These are phyloP conservation scores for Diachrysia chrysitis DNA, from an alignment of 2,888 invertebrate genomes.

Conservation along the genomic window DNA sequence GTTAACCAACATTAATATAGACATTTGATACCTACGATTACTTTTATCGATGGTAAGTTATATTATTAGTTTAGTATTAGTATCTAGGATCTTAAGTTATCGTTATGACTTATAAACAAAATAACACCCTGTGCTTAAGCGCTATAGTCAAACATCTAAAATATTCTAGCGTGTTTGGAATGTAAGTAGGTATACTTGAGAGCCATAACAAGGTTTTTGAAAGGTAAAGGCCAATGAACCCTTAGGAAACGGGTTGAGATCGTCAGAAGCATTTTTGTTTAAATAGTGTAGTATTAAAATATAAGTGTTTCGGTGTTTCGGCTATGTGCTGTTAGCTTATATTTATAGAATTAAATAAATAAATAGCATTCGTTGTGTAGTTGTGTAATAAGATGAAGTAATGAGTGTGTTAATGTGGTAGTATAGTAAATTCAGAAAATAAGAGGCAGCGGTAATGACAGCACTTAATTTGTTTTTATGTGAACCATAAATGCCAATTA, in stretches of 20 bases:
- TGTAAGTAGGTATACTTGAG: constrained; percentile 37
- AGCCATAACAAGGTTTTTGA: constrained; percentile 24
- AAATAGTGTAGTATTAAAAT: too few relatives aligned
- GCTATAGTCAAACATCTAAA: constrained; percentile 68
- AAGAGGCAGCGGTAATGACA: constrained; percentile 9
- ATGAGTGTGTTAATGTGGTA: neutral
- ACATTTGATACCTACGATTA: constrained; percentile 57
- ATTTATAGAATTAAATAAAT: too few relatives aligned
- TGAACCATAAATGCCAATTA: too few relatives aligned
- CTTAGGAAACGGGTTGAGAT: neutral
- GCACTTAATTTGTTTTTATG: constrained; percentile 2
- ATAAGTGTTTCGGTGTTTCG: too few relatives aligned
- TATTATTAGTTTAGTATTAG: constrained; percentile 49
- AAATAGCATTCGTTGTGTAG: constrained; percentile 32
- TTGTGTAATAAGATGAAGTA: constrained; percentile 9
- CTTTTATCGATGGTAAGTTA: constrained; percentile 57
- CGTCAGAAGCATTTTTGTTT: neutral
- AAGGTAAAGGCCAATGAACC: constrained; percentile 7
- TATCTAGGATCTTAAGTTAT: constrained; percentile 57
- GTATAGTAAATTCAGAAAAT: neutral
- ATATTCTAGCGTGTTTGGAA: constrained; percentile 62
- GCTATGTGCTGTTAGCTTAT: too few relatives aligned
- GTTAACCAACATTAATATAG: constrained; percentile 53
- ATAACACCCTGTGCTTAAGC: constrained; percentile 77
- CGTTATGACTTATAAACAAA: constrained; percentile 66